phyloP scores from a whole-genome alignment of 2,113 vertebrate species.

The Anthoscopus minutus region DNA sequence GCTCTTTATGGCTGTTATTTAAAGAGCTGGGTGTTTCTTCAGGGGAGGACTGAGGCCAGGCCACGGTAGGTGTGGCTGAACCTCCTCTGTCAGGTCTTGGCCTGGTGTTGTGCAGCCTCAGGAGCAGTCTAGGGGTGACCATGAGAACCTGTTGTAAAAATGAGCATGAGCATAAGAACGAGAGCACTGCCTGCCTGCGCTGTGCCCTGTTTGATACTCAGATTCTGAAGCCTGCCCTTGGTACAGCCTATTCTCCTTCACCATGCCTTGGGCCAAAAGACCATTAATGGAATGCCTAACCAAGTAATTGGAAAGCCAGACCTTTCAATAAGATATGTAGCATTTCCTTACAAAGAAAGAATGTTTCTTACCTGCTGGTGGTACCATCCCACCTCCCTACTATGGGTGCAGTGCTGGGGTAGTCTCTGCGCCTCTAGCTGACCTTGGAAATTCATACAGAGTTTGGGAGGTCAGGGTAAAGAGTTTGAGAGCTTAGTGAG shows the following conservation, averaged over 20 bases:
- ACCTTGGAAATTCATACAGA: neutral
- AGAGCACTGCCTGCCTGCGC: neutral
- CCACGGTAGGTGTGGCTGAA: neutral
- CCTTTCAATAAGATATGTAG: neutral
- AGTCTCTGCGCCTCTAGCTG: neutral
- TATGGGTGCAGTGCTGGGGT: fast-evolving
- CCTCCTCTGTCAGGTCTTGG: fast-evolving
- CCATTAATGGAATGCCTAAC: neutral
- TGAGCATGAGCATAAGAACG: neutral
- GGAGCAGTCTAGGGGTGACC: neutral
- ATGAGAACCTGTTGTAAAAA: neutral
- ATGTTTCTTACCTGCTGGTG: neutral
- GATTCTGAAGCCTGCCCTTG: neutral
- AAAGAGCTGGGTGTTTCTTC: neutral
- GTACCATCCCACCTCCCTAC: neutral
- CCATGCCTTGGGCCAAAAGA: neutral
- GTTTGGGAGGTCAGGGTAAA: neutral
- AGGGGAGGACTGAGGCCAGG: neutral
- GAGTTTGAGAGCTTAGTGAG: neutral
- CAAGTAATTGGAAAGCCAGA: neutral
- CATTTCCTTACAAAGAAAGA: neutral
- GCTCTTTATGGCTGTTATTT: neutral
- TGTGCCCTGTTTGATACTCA: neutral
- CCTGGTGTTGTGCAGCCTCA: neutral
- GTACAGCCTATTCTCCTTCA: neutral